Percentiles rank a stretch among this genome's conserved stretches.
phyloP scores from a whole-genome alignment of 1,140 invertebrate genomes.

The Chymomyza costata region DNA sequence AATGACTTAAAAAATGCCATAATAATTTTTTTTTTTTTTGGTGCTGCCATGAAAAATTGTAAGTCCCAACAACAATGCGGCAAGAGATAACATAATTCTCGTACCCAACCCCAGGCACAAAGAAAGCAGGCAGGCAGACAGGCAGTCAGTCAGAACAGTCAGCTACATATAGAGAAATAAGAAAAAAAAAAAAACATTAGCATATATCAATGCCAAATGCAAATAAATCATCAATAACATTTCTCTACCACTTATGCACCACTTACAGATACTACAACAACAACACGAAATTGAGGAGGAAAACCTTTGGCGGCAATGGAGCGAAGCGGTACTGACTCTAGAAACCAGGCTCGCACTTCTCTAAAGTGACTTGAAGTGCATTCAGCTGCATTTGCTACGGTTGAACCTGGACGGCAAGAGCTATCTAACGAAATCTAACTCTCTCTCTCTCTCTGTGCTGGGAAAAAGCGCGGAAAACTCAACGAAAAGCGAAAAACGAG shows the following conservation, averaged over 20 bases:
- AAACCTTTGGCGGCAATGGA: background rate
- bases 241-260: slow-evolving; percentile 70
- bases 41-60: slow-evolving; percentile 59
- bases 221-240: slow-evolving; percentile 75
- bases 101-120: slow-evolving; percentile 17
- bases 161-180: too few species aligned
- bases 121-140: slow-evolving; percentile 13
- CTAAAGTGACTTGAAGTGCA: background rate
- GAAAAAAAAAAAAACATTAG: slow-evolving; percentile 70
- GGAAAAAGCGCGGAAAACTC: too few species aligned
- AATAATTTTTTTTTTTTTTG: slow-evolving; percentile 51
- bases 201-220: slow-evolving; percentile 75
- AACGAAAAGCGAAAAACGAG: too few species aligned
- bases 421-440: too few species aligned
- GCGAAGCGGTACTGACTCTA: background rate
- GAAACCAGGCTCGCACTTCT: too few species aligned
- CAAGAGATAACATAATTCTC: slow-evolving; percentile 55
- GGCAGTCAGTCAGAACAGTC: slow-evolving; percentile 2
- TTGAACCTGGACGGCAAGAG: too few species aligned
- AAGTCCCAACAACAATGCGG: slow-evolving; percentile 29
- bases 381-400: slow-evolving; percentile 29
- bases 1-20: slow-evolving; percentile 66
- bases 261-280: slow-evolving; percentile 67
- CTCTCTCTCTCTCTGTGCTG: too few species aligned
- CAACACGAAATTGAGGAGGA: slow-evolving; percentile 18